Base-by-base conservation (phyloP, 2,797 vertebrate genomes). In the Acridotheres tristis region DNA sequence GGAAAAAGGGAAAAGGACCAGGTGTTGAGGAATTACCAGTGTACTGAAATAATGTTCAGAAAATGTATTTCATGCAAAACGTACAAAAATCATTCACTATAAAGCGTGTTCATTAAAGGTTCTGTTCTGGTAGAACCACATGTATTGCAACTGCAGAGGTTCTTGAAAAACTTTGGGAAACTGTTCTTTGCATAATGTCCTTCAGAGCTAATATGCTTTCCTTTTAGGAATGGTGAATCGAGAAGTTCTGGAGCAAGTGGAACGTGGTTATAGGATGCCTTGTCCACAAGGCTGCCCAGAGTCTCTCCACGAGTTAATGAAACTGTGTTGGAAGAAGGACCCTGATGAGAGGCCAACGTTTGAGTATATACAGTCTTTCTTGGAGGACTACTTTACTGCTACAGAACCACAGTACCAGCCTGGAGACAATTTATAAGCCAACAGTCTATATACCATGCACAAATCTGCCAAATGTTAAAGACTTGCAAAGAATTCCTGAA, bases 311-410 rank as follows among this genome's bases (percentile, higher is more conserved):
- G 99, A 99, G 88, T 98, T 99, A 98, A 99, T 99, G 99, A 99
- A 99, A 98, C 97, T 98, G 57, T 99, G 99, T 97, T 99, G 99
- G 99, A 99, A 99, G 98, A 99, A 99, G 96, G 99, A 99, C 86
- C 98, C 99, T 7, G 99, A 99, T 77, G 99, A 99, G 97, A 98
- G 99, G 97, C 99, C 99, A 96, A 99, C 99, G 5, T 99, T 99
- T 91, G 99, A 99, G 96, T 99, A 99, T 97, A 98, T 99, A 75
- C 99, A 99, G 98, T 99, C 99, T 94, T 99, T 99, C 98, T 97
- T 99, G 97, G 99, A 99, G 98, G 99, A 99, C 98, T 99, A 99
- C 87, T 99, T 99, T 97, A 99, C 99, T 94, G 98, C 99, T 97
- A 99, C 99, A 93, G 99, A 99, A 98, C 99, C 99, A 94, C 99